phyloP scores from a whole-genome alignment of 1,140 invertebrate species.

The Saccostrea echinata region DNA sequence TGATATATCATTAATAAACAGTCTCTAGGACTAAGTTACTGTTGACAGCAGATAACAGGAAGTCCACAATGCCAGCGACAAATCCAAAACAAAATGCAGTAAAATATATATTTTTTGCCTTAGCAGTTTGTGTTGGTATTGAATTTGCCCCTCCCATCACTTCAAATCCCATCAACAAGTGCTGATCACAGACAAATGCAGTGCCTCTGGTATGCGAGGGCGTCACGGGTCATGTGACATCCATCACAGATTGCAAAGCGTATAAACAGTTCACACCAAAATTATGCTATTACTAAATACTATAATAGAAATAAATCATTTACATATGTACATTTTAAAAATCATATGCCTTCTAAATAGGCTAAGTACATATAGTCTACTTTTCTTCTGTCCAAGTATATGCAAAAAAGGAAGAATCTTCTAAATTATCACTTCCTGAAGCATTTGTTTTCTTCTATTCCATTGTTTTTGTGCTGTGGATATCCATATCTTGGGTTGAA shows the following conservation, averaged over 20 bases:
- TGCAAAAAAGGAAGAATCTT: background rate
- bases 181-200: slow-evolving; percentile 37
- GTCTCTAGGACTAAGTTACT: background rate
- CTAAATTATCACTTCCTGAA: background rate
- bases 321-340: background rate
- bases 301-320: too few species aligned
- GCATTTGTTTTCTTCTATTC: slow-evolving; percentile 58
- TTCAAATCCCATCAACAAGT: slow-evolving; percentile 18
- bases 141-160: slow-evolving; percentile 34
- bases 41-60: background rate
- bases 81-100: background rate
- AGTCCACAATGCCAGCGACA: slow-evolving; percentile 15
- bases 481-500: slow-evolving; percentile 58
- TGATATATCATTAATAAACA: background rate
- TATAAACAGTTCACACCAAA: slow-evolving; percentile 1
- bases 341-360: background rate
- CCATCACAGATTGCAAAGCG: slow-evolving; percentile 24
- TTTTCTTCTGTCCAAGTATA: background rate
- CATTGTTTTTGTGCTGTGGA: slow-evolving; percentile 66
- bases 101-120: background rate
- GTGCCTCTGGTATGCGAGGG: slow-evolving; percentile 42
- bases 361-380: background rate
- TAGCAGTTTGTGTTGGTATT: background rate
- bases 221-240: background rate
- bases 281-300: background rate